Percentiles rank a stretch among this genome's conserved stretches.
These are phyloP conservation scores for Hydriomena furcata DNA, from an alignment of 2,888 invertebrate species.

Conservation along the genomic window DNA sequence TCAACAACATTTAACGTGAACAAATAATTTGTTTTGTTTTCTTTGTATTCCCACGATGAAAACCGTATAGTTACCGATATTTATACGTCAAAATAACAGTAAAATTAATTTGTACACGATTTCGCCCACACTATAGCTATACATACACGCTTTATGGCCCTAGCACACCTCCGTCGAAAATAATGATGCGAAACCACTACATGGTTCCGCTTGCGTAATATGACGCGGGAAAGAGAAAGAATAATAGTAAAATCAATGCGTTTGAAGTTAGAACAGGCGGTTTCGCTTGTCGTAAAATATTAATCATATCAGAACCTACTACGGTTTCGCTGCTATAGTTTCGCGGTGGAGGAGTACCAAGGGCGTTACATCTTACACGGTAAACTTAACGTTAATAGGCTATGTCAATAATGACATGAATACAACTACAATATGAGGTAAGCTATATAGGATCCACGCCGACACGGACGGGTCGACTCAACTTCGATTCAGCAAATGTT, in stretches of 20 bases:
- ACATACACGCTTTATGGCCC: constrained; percentile 69
- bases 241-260: too few relatives aligned
- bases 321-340: too few relatives aligned
- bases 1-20: constrained; percentile 53
- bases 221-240: too few relatives aligned
- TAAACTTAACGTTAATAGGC: constrained; percentile 81
- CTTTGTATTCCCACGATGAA: constrained; percentile 41
- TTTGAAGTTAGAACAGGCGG: too few relatives aligned
- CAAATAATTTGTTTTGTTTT: constrained; percentile 42
- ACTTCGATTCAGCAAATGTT: constrained; percentile 63
- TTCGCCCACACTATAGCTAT: constrained; percentile 62
- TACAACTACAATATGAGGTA: constrained; percentile 80
- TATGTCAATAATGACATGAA: constrained; percentile 78
- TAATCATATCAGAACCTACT: too few relatives aligned
- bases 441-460: constrained; percentile 78
- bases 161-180: too few relatives aligned
- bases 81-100: constrained; percentile 58
- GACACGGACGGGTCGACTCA: constrained; percentile 56
- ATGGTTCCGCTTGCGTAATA: too few relatives aligned
- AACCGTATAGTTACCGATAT: constrained; percentile 35
- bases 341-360: too few relatives aligned
- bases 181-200: too few relatives aligned
- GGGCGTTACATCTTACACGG: constrained; percentile 71
- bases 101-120: constrained; percentile 75
- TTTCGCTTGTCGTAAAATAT: too few relatives aligned